These are phyloP conservation scores for Poecilia wingei DNA, from an alignment of 2,797 vertebrate species.

Conservation along the genomic window DNA sequence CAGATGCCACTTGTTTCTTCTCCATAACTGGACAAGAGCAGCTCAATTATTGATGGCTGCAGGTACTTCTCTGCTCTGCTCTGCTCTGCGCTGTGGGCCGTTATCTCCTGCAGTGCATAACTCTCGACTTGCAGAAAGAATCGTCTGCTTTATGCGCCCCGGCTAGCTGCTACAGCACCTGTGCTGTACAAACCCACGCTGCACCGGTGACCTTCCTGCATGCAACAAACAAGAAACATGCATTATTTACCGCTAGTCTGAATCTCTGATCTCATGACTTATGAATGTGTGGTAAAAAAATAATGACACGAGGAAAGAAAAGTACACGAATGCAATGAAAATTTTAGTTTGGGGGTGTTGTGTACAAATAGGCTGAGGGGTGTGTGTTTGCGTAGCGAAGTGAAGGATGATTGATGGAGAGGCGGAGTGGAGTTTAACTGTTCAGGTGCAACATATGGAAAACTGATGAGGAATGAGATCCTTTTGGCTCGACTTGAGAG, in stretches of 20 bases:
- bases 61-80: constrained; percentile 48
- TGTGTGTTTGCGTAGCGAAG: constrained; percentile 28
- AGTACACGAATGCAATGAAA: constrained; percentile 59
- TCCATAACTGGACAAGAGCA: constrained; percentile 69
- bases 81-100: constrained; percentile 27
- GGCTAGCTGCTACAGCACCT: constrained; percentile 16
- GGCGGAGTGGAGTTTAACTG: constrained; percentile 24
- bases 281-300: constrained; percentile 80
- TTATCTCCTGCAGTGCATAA: constrained; percentile 43
- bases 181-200: constrained; percentile 4
- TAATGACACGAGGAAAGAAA: constrained; percentile 60
- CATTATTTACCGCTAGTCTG: constrained; percentile 24
- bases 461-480: constrained; percentile 48
- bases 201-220: constrained; percentile 4
- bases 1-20: constrained; percentile 36
- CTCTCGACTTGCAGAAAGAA: constrained; percentile 6
- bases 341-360: constrained; percentile 54
- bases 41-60: constrained; percentile 79
- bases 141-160: constrained; percentile 21
- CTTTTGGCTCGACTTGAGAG: constrained; percentile 59
- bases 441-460: constrained; percentile 68
- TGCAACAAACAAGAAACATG: constrained; percentile 15
- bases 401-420: constrained; percentile 30
- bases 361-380: constrained; percentile 45
- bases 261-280: constrained; percentile 70